Evolutionary conservation across 2,113 vertebrate genomes (phyloP).

Genomic region (Brachypteracias leptosomus): DNA sequence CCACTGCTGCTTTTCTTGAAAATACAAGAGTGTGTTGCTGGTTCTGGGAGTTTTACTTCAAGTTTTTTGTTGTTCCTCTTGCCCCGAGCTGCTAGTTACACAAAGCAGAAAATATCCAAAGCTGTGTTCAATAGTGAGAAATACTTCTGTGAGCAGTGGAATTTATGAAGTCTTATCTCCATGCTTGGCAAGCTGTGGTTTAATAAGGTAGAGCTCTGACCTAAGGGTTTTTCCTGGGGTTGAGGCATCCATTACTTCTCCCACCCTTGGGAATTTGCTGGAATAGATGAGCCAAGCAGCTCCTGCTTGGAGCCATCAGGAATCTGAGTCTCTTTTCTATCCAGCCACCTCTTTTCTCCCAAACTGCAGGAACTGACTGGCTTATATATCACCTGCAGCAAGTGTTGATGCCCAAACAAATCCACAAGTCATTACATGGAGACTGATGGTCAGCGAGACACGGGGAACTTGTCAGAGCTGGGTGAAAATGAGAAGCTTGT

Average conservation of each 20-base stretch:
- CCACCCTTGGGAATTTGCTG: not conserved
- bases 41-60: not conserved
- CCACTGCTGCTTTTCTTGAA: not conserved
- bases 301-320: not conserved
- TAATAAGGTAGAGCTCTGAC: not conserved
- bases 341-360: not conserved
- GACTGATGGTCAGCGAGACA: not conserved
- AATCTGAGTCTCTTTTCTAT: not conserved
- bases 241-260: not conserved
- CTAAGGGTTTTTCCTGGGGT: not conserved
- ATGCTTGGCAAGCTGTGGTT: not conserved
- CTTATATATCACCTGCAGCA: not conserved
- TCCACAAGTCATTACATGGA: not conserved
- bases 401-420: not conserved
- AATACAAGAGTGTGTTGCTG: not conserved
- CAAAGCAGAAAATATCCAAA: not conserved
- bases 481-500: not conserved
- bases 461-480: not conserved
- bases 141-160: not conserved
- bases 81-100: constrained; percentile 17
- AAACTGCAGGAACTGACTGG: not conserved
- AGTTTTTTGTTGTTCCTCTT: not conserved
- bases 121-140: not conserved
- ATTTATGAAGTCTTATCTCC: not conserved
- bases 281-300: not conserved